A percentile compares a stretch with the other conserved stretches of the same genome.
Conservation (phyloP, 2,888 invertebrate genomes). For the Allophyes oxyacanthae region DNA sequence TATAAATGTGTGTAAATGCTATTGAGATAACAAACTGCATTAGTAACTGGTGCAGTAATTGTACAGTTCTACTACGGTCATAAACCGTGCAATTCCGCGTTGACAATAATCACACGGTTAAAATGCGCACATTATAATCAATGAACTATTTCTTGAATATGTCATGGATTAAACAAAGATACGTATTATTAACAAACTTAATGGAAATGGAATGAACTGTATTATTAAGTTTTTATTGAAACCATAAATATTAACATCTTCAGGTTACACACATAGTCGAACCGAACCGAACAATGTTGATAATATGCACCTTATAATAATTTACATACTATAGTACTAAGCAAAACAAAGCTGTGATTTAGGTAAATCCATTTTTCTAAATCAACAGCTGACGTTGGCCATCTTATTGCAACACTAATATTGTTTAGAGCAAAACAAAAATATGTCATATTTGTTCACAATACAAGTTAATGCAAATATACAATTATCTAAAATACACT, state of each 20-base stretch:
- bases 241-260: conserved; percentile 19
- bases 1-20: too few relatives aligned
- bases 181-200: conserved; percentile 41
- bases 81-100: conserved; percentile 46
- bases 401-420: too few relatives aligned
- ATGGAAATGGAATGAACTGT: conserved; percentile 35
- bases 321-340: too few relatives aligned
- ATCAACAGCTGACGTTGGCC: too few relatives aligned
- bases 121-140: conserved; percentile 49
- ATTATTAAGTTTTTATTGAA: conserved; percentile 37
- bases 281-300: not conserved
- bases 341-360: too few relatives aligned
- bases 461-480: conserved; percentile 30
- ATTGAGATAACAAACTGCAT: conserved; percentile 50
- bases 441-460: conserved; percentile 1
- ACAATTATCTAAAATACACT: conserved; percentile 35
- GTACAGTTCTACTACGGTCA: conserved; percentile 32
- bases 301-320: too few relatives aligned
- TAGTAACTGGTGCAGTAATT: conserved; percentile 35
- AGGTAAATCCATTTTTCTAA: too few relatives aligned
- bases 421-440: too few relatives aligned
- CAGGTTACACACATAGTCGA: conserved; percentile 18
- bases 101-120: conserved; percentile 51
- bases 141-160: conserved; percentile 50
- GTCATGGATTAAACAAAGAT: conserved; percentile 49